phyloP scores from a whole-genome alignment of 2,797 vertebrate genomes.

The Coregonus suidteri region DNA sequence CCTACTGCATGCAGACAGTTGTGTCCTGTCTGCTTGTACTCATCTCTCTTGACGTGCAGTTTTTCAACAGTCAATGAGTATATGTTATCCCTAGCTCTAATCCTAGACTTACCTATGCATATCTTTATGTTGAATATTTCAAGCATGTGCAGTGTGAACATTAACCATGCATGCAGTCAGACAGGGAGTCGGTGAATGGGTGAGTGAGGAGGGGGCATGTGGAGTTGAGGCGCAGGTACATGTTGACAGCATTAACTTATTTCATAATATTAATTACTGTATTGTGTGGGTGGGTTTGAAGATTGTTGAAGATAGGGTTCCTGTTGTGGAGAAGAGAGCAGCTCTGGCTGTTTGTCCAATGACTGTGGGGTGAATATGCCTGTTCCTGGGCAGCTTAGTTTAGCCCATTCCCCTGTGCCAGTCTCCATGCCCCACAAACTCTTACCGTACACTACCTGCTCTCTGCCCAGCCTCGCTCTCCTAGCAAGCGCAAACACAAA shows the following conservation, averaged over 20 bases:
- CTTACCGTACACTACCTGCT: constrained; percentile 24
- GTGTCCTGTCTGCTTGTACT: too few relatives aligned
- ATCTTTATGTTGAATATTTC: neutral
- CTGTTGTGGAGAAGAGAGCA: constrained; percentile 13
- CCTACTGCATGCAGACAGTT: too few relatives aligned
- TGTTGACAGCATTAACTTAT: constrained; percentile 19
- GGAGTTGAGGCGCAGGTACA: constrained; percentile 54
- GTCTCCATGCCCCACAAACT: constrained; percentile 25
- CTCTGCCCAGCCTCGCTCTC: constrained; percentile 17
- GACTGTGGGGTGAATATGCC: neutral
- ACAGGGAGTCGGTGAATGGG: neutral
- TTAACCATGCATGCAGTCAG: neutral
- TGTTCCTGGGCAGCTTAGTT: neutral
- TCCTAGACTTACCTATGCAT: neutral
- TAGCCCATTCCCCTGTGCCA: constrained; percentile 1
- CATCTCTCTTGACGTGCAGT: neutral
- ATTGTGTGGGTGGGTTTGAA: constrained; percentile 17
- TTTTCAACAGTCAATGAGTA: neutral
- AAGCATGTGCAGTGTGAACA: neutral
- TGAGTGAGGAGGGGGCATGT: neutral
- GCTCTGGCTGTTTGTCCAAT: neutral
- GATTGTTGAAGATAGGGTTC: constrained; percentile 19
- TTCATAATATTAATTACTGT: constrained; percentile 29
- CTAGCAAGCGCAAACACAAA: constrained; percentile 32
- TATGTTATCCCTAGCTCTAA: neutral